phyloP scores from a whole-genome alignment of 2,888 invertebrate species.

The Orthonychiurus folsomi region DNA sequence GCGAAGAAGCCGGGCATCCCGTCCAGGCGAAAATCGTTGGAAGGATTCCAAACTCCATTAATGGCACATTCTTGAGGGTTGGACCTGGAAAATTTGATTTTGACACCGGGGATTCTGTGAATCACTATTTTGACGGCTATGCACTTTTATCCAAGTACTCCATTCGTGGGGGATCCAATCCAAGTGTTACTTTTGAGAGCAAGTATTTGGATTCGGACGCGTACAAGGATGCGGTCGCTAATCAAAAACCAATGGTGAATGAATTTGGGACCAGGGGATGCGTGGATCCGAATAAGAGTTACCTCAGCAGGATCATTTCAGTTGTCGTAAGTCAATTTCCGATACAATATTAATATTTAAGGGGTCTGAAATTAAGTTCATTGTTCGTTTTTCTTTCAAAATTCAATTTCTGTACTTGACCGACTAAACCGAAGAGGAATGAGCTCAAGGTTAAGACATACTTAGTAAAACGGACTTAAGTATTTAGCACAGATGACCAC shows the following conservation, averaged over 20 bases:
- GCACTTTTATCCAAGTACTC: conserved; percentile 46
- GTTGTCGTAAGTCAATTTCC: conserved; percentile 28
- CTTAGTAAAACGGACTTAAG: no score
- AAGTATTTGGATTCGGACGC: conserved; percentile 46
- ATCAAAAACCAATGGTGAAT: conserved; percentile 45
- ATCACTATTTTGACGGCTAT: conserved; percentile 48
- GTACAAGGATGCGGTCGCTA: conserved; percentile 45
- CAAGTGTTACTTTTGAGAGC: conserved; percentile 41
- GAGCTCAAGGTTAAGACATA: no score
- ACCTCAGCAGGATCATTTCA: conserved; percentile 44
- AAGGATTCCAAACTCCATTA: conserved; percentile 45
- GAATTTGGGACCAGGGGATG: conserved; percentile 48
- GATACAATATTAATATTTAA: no score
- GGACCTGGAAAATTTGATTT: conserved; percentile 49
- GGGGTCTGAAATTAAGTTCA: no score
- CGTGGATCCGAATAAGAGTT: conserved; percentile 48
- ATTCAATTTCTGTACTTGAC: no score
- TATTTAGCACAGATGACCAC: no score
- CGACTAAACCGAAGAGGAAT: no score
- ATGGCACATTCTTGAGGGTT: conserved; percentile 45
- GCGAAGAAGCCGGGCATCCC: conserved; percentile 11
- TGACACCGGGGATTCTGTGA: conserved; percentile 42
- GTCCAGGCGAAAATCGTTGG: conserved; percentile 34
- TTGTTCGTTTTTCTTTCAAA: no score
- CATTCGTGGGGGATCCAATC: conserved; percentile 11